These are phyloP conservation scores for Zoanthus gigantus DNA, from an alignment of 92 coral and sea anemone species.

Conservation along the genomic window DNA sequence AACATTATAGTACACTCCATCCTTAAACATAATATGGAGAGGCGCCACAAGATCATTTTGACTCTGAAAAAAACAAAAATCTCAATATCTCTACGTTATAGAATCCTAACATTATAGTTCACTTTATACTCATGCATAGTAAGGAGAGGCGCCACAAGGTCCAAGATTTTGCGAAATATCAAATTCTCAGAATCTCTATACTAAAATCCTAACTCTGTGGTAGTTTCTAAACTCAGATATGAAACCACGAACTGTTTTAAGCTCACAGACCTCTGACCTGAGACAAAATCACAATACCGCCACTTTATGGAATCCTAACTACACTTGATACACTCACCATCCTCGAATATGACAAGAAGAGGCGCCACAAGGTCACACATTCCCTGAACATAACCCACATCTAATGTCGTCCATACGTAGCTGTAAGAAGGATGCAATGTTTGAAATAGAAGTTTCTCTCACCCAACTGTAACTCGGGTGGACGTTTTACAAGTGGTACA, in stretches of 20 bases:
- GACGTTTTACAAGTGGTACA: no score
- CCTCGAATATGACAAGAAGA: constrained; percentile 91
- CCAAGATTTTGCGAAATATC: constrained; percentile 90
- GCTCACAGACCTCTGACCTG: not conserved
- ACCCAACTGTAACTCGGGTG: no score
- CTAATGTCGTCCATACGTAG: constrained; percentile 95
- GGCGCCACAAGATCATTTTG: constrained; percentile 99
- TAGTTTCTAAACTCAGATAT: no score
- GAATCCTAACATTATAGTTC: no score
- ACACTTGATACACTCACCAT: constrained; percentile 70
- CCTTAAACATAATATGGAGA: constrained; percentile 85
- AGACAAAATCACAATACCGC: not conserved
- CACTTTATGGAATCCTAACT: not conserved
- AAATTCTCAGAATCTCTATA: no score
- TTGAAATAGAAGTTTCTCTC: not conserved
- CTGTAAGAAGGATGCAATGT: constrained; percentile 38
- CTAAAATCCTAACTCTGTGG: no score
- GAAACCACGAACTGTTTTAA: no score
- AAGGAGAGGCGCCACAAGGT: constrained; percentile 93
- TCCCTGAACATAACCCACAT: constrained; percentile 97
- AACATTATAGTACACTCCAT: no score
- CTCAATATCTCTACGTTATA: no score
- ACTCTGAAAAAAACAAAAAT: constrained; percentile 66
- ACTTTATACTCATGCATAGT: constrained; percentile 71
- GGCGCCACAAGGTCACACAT: constrained; percentile 99